Conservation (phyloP, 1,140 invertebrate genomes). For the Periplaneta americana region DNA sequence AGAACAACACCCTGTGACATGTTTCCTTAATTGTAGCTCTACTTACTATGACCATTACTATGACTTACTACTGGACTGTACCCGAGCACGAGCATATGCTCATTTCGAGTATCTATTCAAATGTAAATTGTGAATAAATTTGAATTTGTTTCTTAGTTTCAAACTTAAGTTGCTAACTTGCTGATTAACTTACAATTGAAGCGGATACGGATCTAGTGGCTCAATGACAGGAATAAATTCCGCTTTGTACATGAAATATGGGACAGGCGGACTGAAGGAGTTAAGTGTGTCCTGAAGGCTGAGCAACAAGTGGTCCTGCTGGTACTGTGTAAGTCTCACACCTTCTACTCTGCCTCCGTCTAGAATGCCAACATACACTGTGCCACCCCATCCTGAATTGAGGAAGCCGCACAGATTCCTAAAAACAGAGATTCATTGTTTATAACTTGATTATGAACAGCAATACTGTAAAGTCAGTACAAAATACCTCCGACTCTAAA, state of each 20-base stretch:
- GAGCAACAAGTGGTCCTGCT: slow-evolving; percentile 18
- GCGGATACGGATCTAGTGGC: background rate
- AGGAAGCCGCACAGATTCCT: slow-evolving; percentile 21
- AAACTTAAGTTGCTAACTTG: too few species aligned
- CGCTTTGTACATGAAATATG: background rate
- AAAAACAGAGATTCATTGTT: slow-evolving; percentile 6
- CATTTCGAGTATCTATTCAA: too few species aligned
- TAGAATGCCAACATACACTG: slow-evolving; percentile 16
- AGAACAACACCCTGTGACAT: too few species aligned
- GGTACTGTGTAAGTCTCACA: slow-evolving; percentile 15
- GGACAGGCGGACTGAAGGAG: slow-evolving; percentile 20
- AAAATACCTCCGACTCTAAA: too few species aligned
- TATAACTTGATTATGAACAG: too few species aligned
- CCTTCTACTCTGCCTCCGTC: slow-evolving; percentile 19
- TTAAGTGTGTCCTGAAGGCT: slow-evolving; percentile 11
- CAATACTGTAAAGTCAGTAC: too few species aligned
- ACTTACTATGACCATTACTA: too few species aligned
- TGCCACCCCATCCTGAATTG: slow-evolving; percentile 18
- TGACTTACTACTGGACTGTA: too few species aligned
- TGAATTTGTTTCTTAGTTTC: too few species aligned
- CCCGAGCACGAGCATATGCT: too few species aligned
- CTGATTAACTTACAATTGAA: background rate
- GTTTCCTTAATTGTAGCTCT: too few species aligned
- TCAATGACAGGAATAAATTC: background rate
- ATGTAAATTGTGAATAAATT: too few species aligned